Percentiles rank a stretch among this genome's conserved stretches.
These are phyloP conservation scores for Tuberolachnus salignus DNA, from an alignment of 2,888 invertebrate genomes.

Conservation along the genomic window DNA sequence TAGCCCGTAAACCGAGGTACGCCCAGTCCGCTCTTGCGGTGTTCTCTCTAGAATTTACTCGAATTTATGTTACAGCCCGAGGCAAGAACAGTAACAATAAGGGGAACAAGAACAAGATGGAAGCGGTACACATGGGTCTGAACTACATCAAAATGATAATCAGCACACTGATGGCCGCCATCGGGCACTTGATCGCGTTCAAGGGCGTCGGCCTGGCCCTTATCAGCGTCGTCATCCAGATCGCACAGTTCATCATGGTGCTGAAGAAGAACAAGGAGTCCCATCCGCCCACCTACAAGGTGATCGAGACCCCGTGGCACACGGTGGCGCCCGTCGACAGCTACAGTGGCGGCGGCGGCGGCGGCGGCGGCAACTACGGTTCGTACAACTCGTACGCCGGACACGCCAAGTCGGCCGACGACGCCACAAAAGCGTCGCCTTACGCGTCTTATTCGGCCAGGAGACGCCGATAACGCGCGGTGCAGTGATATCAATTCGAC, in stretches of 20 bases:
- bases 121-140: constrained; percentile 35
- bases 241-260: constrained; percentile 40
- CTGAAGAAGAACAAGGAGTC: constrained; percentile 25
- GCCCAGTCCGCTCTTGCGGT: no score
- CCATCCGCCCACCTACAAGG: constrained; percentile 21
- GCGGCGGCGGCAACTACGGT: neutral
- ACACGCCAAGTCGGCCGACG: neutral
- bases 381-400: constrained; percentile 16
- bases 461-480: constrained; percentile 14
- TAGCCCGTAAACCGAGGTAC: no score
- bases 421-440: neutral
- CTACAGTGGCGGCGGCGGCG: neutral
- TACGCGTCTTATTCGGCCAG: neutral
- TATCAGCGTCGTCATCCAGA: constrained; percentile 40
- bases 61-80: neutral
- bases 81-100: constrained; percentile 14
- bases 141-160: constrained; percentile 40
- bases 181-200: constrained; percentile 37
- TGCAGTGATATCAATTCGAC: no score
- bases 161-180: neutral
- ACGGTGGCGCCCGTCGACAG: neutral
- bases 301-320: constrained; percentile 42
- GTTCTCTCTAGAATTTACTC: no score
- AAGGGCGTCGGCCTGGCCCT: constrained; percentile 24
- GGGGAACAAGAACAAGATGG: constrained; percentile 32